These are phyloP conservation scores for Lasioglossum albipes DNA, from an alignment of 1,140 invertebrate species.

Conservation along the genomic window DNA sequence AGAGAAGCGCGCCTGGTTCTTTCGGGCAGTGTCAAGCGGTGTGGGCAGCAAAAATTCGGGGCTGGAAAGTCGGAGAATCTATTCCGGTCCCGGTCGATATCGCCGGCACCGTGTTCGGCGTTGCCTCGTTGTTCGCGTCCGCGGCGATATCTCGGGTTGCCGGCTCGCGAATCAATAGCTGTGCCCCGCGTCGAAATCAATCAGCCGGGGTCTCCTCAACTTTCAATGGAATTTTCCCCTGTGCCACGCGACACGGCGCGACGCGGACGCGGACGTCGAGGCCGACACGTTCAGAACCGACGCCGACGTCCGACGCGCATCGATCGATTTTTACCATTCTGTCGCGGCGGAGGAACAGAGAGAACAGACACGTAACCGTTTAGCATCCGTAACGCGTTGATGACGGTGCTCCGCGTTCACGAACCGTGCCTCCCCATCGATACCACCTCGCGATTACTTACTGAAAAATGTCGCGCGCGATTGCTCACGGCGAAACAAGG, in stretches of 20 bases:
- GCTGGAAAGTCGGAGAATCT: too few species aligned
- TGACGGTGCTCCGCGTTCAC: not conserved
- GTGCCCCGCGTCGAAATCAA: conserved; percentile 12
- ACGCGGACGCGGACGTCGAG: conserved; percentile 8
- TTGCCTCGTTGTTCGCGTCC: not conserved
- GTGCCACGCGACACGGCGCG: conserved; percentile 15
- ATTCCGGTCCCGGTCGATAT: too few species aligned
- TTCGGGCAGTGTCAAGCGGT: too few species aligned
- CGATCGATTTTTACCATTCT: conserved; percentile 61
- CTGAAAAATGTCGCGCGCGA: too few species aligned
- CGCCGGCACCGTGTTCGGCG: not conserved
- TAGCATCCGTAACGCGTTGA: not conserved
- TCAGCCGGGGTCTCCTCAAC: conserved; percentile 18
- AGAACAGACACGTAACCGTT: not conserved
- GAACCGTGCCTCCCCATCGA: not conserved
- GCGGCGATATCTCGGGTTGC: not conserved
- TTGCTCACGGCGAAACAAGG: too few species aligned
- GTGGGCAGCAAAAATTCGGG: too few species aligned
- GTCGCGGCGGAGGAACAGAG: conserved; percentile 12
- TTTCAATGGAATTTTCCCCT: conserved; percentile 60
- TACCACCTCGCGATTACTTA: too few species aligned
- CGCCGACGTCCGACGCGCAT: conserved; percentile 50
- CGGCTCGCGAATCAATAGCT: not conserved
- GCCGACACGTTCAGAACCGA: conserved; percentile 14
- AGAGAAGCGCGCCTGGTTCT: too few species aligned